Percentiles rank a stretch among this genome's conserved stretches.
Conservation (phyloP, 2,113 vertebrate species). For the Psammodynastes pulverulentus region DNA sequence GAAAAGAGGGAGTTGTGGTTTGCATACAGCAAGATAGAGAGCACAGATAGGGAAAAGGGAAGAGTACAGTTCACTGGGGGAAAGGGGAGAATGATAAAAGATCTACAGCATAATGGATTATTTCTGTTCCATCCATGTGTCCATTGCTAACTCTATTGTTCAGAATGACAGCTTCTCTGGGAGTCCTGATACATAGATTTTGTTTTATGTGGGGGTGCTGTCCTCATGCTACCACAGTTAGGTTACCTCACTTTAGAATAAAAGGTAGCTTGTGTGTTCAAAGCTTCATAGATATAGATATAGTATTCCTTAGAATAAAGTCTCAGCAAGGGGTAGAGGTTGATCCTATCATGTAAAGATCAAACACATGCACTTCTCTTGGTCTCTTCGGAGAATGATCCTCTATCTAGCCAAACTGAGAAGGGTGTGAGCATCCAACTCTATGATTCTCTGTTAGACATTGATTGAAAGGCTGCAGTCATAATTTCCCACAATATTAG, state of each 20-base stretch:
- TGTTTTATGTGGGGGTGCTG: background rate
- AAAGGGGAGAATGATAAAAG: slow-evolving; percentile 52
- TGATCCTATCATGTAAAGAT: background rate
- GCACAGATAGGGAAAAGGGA: slow-evolving; percentile 53
- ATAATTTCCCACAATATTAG: background rate
- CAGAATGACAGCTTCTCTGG: background rate
- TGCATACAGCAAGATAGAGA: slow-evolving; percentile 65
- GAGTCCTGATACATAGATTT: background rate
- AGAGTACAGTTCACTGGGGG: slow-evolving; percentile 47
- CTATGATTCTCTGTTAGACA: background rate
- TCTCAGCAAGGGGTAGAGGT: background rate
- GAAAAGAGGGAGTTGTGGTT: slow-evolving; percentile 63
- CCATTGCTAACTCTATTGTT: background rate
- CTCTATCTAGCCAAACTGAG: background rate
- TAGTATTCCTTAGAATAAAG: slow-evolving; percentile 36
- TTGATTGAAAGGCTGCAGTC: background rate
- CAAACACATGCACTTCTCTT: background rate
- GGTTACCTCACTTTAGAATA: background rate
- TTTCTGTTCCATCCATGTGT: slow-evolving; percentile 33
- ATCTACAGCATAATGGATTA: slow-evolving; percentile 22
- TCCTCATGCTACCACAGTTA: background rate
- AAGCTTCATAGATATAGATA: slow-evolving; percentile 16
- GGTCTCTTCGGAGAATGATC: background rate
- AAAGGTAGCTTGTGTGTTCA: background rate
- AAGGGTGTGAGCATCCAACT: background rate